These are phyloP conservation scores for Acleris cristana DNA, from an alignment of 2,888 invertebrate genomes.

Conservation along the genomic window DNA sequence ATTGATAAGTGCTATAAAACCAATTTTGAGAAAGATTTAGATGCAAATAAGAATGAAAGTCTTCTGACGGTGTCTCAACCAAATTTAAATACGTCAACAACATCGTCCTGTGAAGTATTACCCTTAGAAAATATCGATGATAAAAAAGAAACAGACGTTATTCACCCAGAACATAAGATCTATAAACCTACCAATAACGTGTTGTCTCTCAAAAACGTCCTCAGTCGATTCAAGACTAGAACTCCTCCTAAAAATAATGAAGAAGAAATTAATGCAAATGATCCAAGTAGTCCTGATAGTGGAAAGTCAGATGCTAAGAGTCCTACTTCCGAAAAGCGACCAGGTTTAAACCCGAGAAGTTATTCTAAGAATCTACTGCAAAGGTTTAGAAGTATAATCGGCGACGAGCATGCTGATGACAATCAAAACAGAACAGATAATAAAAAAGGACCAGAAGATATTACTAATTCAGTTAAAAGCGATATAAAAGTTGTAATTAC, in stretches of 20 bases:
- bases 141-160: conserved; percentile 75
- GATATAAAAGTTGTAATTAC: conserved; percentile 74
- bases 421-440: conserved; percentile 62
- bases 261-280: conserved; percentile 74
- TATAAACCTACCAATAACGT: conserved; percentile 86
- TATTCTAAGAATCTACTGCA: conserved; percentile 78
- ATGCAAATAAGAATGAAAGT: conserved; percentile 68
- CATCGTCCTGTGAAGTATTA: conserved; percentile 82
- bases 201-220: conserved; percentile 82
- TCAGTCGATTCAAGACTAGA: conserved; percentile 79
- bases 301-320: conserved; percentile 69
- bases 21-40: conserved; percentile 71
- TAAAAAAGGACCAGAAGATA: conserved; percentile 51
- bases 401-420: conserved; percentile 74
- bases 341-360: conserved; percentile 73
- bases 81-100: conserved; percentile 79
- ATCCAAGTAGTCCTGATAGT: conserved; percentile 68
- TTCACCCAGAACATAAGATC: conserved; percentile 92
- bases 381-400: conserved; percentile 78
- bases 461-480: conserved; percentile 54
- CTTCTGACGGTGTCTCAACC: conserved; percentile 65
- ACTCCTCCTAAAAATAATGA: conserved; percentile 70
- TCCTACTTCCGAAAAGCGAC: conserved; percentile 70
- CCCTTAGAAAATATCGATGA: conserved; percentile 71
- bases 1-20: conserved; percentile 80